Base-by-base conservation (phyloP, 1,140 invertebrate species). In the Drosophila neocordata region DNA sequence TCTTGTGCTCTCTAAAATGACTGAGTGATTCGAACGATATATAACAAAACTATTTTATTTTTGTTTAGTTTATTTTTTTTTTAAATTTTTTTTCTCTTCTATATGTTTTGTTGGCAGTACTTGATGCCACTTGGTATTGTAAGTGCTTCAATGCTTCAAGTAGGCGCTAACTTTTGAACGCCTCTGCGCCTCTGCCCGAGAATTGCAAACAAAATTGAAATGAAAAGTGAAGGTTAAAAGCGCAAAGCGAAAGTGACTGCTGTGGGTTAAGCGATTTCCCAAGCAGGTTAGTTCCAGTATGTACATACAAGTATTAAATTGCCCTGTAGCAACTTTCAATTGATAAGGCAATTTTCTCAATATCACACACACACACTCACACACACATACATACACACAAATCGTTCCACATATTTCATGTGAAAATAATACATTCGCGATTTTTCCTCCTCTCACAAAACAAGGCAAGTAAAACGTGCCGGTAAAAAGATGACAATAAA, bases 141-240 rank as follows among this genome's bases (percentile, higher is more conserved):
- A 37, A 60, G 66, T 65, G 57, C 77, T 81, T 65, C 55, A 73
- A 68, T 69, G 66, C 65, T 70, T 82, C 53, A 78, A 82, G 72
- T 76, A 73, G 80, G 80, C 72, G 79, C 79, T 67, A 77, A 65
- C 8, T 75, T 74, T 38, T 65, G 56, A 35, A 38, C 67, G 62
- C 64, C 65, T 63, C 59, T 57, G 68, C 67, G 62, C 64, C 65
- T 63, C 59, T 57, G 68, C 51, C 77, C 76, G 35, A 82, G 79
- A 80, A 80, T 80, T 15, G 63, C 57, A 41, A 73, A 55, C 58
- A 38, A 35, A 73, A 69, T 22, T n/a, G 48, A 48, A 65, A 51
- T 48, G 62, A 79, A 79, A 85, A 85, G 78, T 82, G 82, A 85
- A 85, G 83, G 82, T 85, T 87, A 85, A 69, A 69, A 69, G 69